Conservation (phyloP, 2,888 invertebrate species). For the Protophormia terraenovae region DNA sequence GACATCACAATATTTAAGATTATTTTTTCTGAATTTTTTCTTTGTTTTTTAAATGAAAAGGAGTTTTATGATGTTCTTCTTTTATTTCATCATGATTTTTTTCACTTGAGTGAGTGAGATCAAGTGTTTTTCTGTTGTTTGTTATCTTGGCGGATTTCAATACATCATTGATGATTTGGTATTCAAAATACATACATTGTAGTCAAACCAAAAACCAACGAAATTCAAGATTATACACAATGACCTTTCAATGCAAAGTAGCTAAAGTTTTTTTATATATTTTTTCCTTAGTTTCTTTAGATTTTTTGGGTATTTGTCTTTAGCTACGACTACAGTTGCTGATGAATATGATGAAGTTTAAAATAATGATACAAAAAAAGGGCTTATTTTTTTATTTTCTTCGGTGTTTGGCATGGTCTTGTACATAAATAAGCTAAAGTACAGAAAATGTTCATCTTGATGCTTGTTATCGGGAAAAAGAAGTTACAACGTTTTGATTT, state of each 20-base stretch:
- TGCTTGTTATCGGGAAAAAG: conserved; percentile 58
- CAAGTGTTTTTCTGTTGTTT: conserved; percentile 56
- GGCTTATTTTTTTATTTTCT: conserved; percentile 7
- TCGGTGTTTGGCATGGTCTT: conserved; percentile 5
- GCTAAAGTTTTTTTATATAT: conserved; percentile 60
- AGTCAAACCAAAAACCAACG: conserved; percentile 23
- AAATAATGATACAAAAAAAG: conserved; percentile 64
- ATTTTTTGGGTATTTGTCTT: conserved; percentile 39
- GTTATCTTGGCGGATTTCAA: conserved; percentile 65
- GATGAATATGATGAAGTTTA: conserved; percentile 65
- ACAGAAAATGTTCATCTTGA: conserved; percentile 48
- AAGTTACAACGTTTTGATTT: conserved; percentile 34
- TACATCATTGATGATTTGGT: conserved; percentile 66
- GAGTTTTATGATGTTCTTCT: conserved; percentile 23
- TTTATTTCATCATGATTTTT: conserved; percentile 2
- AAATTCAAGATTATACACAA: conserved; percentile 64
- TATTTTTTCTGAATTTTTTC: not conserved
- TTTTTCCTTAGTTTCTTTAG: conserved; percentile 9
- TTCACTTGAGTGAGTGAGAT: conserved; percentile 43
- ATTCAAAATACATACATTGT: conserved; percentile 64
- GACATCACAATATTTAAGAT: conserved; percentile 32
- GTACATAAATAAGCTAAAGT: conserved; percentile 51
- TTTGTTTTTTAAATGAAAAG: not conserved
- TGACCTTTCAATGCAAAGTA: conserved; percentile 79
- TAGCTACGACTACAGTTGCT: conserved; percentile 31